phyloP scores from a whole-genome alignment of 2,888 invertebrate species.

The Clusia tigrina region DNA sequence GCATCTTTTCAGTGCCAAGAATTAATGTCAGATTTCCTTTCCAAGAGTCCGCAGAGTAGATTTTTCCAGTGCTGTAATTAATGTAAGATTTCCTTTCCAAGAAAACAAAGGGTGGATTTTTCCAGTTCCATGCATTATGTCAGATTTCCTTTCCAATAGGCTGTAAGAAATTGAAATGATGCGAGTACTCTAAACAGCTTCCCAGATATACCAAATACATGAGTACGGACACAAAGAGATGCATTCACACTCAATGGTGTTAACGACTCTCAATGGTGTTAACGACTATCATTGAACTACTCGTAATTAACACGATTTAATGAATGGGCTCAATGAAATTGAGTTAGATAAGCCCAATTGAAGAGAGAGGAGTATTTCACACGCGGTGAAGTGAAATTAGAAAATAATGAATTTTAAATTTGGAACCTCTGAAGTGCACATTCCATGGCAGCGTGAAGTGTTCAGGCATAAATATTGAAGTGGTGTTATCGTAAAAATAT shows the following conservation, averaged over 20 bases:
- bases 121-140: no score
- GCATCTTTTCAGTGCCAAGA: no score
- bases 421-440: not conserved
- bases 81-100: no score
- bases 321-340: conserved; percentile 1
- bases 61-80: no score
- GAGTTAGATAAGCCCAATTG: not conserved
- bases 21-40: no score
- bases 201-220: not conserved
- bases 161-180: no score
- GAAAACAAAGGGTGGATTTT: no score
- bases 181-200: not conserved
- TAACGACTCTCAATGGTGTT: no score
- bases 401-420: not conserved
- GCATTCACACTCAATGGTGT: not conserved
- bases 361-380: not conserved
- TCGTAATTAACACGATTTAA: conserved; percentile 3
- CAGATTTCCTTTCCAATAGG: no score
- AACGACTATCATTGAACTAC: not conserved
- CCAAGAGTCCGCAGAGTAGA: no score
- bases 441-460: not conserved
- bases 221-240: not conserved
- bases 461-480: not conserved
- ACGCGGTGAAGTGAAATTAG: not conserved
- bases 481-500: not conserved